Evolutionary conservation across 2,888 invertebrate species (phyloP).

Genomic region (Odontocerum albicorne): DNA sequence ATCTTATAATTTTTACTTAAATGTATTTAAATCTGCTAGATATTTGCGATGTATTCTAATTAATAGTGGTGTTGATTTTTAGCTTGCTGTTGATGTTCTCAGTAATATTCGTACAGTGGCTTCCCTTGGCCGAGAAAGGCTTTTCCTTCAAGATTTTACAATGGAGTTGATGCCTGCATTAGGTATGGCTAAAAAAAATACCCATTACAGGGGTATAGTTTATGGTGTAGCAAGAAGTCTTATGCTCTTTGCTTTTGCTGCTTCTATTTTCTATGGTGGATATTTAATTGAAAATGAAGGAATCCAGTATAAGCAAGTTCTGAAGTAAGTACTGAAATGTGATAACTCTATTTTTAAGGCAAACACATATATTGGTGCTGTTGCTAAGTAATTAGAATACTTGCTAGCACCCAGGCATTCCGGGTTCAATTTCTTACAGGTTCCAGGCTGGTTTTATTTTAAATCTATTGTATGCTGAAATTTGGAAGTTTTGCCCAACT

Average conservation of each 20-base stretch:
- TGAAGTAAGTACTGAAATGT: slow-evolving; percentile 59
- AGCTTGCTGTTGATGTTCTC: slow-evolving; percentile 78
- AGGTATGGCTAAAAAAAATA: slow-evolving; percentile 56
- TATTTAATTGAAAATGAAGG: slow-evolving; percentile 62
- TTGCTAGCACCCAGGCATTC: no score
- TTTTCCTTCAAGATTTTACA: slow-evolving; percentile 66
- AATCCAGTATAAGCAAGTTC: slow-evolving; percentile 61
- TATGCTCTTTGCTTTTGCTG: slow-evolving; percentile 72
- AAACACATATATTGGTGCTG: no score
- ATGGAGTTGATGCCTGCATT: slow-evolving; percentile 63
- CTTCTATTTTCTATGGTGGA: slow-evolving; percentile 73
- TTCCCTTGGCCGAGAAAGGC: slow-evolving; percentile 69
- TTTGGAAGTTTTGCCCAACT: no score
- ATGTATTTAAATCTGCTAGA: no score
- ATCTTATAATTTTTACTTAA: no score
- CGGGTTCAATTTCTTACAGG: no score
- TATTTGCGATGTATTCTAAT: no score
- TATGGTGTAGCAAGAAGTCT: slow-evolving; percentile 72
- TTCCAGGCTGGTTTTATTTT: no score
- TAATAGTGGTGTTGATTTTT: no score
- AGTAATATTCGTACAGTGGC: slow-evolving; percentile 77
- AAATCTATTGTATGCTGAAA: no score
- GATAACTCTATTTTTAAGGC: no score
- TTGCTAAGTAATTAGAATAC: no score
- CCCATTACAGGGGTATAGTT: slow-evolving; percentile 69